Conservation (phyloP, 1,140 invertebrate genomes). For the Cephus cinctus region DNA sequence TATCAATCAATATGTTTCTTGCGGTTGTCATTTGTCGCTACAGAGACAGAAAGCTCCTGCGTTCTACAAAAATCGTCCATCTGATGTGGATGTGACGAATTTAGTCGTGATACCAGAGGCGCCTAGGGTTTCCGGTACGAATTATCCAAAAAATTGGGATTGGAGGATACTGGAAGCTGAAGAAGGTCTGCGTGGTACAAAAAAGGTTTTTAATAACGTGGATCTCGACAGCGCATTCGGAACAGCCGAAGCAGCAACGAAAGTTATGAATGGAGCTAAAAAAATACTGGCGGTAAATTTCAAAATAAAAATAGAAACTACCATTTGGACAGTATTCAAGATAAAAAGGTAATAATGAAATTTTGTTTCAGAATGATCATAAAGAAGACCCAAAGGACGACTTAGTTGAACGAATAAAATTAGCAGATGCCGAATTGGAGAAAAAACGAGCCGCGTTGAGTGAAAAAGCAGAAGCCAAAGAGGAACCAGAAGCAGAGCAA, state of each 20-base stretch:
- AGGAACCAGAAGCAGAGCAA: constrained; percentile 19
- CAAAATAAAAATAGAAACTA: constrained; percentile 4
- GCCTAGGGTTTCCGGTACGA: constrained; percentile 68
- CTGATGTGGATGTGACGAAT: constrained; percentile 70
- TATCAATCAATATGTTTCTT: too few species aligned
- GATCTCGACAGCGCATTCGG: constrained; percentile 37
- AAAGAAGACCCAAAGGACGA: constrained; percentile 15
- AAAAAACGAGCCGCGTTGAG: constrained; percentile 24
- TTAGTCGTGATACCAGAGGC: constrained; percentile 76
- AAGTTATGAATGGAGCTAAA: constrained; percentile 7
- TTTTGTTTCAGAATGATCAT: neutral
- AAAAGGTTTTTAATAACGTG: constrained; percentile 25
- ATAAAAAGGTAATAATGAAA: too few species aligned
- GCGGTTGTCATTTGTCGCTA: constrained; percentile 35
- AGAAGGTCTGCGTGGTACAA: constrained; percentile 30
- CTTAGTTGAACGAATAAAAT: constrained; percentile 30
- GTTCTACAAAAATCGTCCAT: constrained; percentile 73
- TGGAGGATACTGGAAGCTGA: constrained; percentile 67
- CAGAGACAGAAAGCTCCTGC: constrained; percentile 80
- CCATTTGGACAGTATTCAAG: constrained; percentile 17
- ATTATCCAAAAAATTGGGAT: constrained; percentile 68
- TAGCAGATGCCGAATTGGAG: constrained; percentile 18
- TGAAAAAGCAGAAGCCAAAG: constrained; percentile 36
- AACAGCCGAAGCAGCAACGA: constrained; percentile 33
- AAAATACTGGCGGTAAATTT: constrained; percentile 3